A percentile compares a stretch with the other conserved stretches of the same genome.
Evolutionary conservation across 23 tunicate species (phyloP).

Genomic region (Trididemnum clinides): DNA sequence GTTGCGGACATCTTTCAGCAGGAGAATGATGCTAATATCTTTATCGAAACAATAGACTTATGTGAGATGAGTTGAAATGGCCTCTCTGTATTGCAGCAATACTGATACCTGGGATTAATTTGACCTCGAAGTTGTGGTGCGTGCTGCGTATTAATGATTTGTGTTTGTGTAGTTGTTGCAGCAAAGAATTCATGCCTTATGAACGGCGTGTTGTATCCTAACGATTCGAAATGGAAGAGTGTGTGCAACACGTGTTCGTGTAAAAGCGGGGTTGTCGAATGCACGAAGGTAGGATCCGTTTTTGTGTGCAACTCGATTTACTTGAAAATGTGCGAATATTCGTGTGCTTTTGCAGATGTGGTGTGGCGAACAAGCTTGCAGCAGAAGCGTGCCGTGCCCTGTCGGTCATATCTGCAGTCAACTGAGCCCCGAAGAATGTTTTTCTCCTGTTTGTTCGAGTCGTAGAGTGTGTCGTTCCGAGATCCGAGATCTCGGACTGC

Average conservation of each 20-base stretch:
- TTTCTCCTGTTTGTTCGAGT: constrained; percentile 48
- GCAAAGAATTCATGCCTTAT: constrained; percentile 35
- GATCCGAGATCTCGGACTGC: not conserved
- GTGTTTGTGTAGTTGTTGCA: constrained; percentile 47
- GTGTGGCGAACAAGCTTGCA: constrained; percentile 81
- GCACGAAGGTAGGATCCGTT: constrained; percentile 74
- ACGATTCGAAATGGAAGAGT: constrained; percentile 53
- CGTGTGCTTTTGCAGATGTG: constrained; percentile 39
- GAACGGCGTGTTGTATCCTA: constrained; percentile 54
- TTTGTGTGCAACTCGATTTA: not conserved
- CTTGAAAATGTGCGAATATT: not conserved
- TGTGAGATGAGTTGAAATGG: too few relatives aligned
- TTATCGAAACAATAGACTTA: too few relatives aligned
- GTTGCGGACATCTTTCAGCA: too few relatives aligned
- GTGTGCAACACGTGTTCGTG: constrained; percentile 77
- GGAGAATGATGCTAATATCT: too few relatives aligned
- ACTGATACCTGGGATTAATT: too few relatives aligned
- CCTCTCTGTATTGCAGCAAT: too few relatives aligned
- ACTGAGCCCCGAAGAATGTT: constrained; percentile 44
- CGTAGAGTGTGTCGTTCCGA: constrained; percentile 53
- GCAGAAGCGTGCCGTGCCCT: constrained; percentile 30
- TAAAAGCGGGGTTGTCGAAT: constrained; percentile 28
- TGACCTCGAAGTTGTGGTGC: too few relatives aligned
- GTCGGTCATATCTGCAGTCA: constrained; percentile 25
- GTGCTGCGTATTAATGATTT: too few relatives aligned